A percentile compares a stretch with the other conserved stretches of the same genome.
Conservation (phyloP, 1,140 invertebrate genomes). For the Drosophila navojoa region DNA sequence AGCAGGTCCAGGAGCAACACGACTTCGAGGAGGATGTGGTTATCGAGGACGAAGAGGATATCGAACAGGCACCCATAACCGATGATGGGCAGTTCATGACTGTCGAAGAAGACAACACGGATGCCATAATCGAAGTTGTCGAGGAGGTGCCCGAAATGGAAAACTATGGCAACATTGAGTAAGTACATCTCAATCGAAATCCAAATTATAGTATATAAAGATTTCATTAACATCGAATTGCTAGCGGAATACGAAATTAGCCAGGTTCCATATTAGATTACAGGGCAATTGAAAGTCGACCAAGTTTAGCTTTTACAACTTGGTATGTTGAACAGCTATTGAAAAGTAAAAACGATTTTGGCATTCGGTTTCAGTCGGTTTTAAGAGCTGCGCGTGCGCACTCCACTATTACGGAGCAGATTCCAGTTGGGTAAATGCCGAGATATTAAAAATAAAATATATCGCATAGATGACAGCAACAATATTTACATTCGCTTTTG, state of each 20-base stretch:
- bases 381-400: constrained; percentile 45
- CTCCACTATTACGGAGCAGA: constrained; percentile 16
- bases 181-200: constrained; percentile 29
- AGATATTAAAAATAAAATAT: constrained; percentile 14
- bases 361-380: constrained; percentile 35
- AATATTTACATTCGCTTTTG: constrained; percentile 63
- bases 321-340: constrained; percentile 2
- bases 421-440: constrained; percentile 25
- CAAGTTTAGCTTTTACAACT: neutral
- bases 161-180: constrained; percentile 57
- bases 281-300: constrained; percentile 25
- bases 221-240: neutral
- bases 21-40: constrained; percentile 54
- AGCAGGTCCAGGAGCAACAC: constrained; percentile 3
- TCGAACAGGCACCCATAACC: neutral
- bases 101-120: constrained; percentile 57
- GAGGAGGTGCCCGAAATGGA: constrained; percentile 62
- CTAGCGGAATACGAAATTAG: neutral
- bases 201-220: neutral
- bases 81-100: constrained; percentile 46
- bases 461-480: neutral
- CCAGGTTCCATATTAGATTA: neutral
- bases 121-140: constrained; percentile 69
- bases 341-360: constrained; percentile 32
- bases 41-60: constrained; percentile 45